These are phyloP conservation scores for Sarcophaga caerulescens DNA, from an alignment of 2,888 invertebrate genomes.

Conservation along the genomic window DNA sequence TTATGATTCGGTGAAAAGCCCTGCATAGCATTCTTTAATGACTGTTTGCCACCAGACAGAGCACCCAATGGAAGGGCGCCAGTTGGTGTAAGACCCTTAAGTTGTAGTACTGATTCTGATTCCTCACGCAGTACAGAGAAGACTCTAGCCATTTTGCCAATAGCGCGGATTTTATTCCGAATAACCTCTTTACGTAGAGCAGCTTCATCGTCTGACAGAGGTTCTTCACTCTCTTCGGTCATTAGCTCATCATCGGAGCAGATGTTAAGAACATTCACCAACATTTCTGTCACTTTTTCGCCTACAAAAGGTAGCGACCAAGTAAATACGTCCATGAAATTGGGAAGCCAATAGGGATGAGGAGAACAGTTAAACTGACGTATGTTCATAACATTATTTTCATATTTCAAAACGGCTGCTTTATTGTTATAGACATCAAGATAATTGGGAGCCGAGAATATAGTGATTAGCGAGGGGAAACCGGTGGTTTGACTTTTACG, in stretches of 20 bases:
- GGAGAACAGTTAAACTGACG: conserved; percentile 99
- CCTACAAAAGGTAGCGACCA: conserved; percentile 99
- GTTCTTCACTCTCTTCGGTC: conserved; percentile 94
- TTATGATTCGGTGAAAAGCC: conserved; percentile 98
- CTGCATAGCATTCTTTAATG: conserved; percentile 96
- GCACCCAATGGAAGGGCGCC: conserved; percentile 98
- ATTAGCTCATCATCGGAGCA: conserved; percentile 99
- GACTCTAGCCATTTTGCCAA: conserved; percentile 99
- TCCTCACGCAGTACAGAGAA: conserved; percentile 99
- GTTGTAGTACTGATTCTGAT: conserved; percentile 98
- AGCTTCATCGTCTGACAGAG: conserved; percentile 85
- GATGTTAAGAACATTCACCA: conserved; percentile 99
- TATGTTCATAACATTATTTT: conserved; percentile 99
- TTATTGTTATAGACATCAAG: conserved; percentile 99
- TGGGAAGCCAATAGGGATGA: conserved; percentile 99
- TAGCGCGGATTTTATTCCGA: conserved; percentile 99
- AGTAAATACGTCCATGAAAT: conserved; percentile 99
- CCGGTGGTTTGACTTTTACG: conserved; percentile 99
- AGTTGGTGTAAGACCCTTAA: conserved; percentile 99
- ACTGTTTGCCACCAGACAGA: conserved; percentile 97
- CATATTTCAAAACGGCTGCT: conserved; percentile 99
- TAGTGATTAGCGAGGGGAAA: conserved; percentile 99
- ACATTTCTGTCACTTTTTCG: conserved; percentile 99
- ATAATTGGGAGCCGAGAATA: conserved; percentile 99
- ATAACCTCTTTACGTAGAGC: conserved; percentile 99